Percentiles rank a stretch among this genome's conserved stretches.
These are phyloP conservation scores for Nasonia oneida DNA, from an alignment of 2,888 invertebrate genomes.

Conservation along the genomic window DNA sequence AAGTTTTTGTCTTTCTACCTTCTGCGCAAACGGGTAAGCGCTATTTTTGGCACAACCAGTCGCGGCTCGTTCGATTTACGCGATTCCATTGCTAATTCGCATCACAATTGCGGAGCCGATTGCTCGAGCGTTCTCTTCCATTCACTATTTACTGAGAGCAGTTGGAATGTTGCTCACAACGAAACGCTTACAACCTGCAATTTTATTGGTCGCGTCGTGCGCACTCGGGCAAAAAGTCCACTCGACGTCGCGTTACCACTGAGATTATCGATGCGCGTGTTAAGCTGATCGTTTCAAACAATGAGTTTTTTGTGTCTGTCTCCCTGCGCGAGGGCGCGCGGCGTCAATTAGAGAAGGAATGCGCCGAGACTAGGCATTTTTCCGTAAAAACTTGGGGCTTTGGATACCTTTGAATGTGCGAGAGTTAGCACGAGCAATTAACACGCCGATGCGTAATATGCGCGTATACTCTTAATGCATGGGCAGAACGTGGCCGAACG, in stretches of 20 bases:
- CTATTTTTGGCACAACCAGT: too few relatives aligned
- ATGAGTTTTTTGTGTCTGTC: background rate
- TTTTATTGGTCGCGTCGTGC: too few relatives aligned
- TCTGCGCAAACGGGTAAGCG: background rate
- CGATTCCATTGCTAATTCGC: too few relatives aligned
- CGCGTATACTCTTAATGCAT: background rate
- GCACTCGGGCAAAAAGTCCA: background rate
- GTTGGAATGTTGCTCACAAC: too few relatives aligned
- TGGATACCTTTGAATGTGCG: background rate
- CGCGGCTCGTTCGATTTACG: too few relatives aligned
- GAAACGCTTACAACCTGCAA: too few relatives aligned
- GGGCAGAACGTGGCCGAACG: background rate
- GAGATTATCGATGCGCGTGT: background rate
- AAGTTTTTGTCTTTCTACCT: too few relatives aligned
- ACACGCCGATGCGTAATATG: background rate
- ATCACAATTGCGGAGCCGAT: too few relatives aligned
- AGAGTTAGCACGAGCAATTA: background rate
- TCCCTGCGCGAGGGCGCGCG: background rate
- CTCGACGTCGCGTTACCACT: background rate
- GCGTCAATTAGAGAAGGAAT: background rate
- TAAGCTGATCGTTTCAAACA: background rate
- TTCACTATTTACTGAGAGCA: too few relatives aligned
- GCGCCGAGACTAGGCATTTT: background rate
- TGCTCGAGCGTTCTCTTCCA: too few relatives aligned
- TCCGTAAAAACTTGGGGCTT: background rate